Evolutionary conservation across 2,888 invertebrate species (phyloP), one percentile per base, ranked within the genome.

Genomic region (Heliconius erato): DNA sequence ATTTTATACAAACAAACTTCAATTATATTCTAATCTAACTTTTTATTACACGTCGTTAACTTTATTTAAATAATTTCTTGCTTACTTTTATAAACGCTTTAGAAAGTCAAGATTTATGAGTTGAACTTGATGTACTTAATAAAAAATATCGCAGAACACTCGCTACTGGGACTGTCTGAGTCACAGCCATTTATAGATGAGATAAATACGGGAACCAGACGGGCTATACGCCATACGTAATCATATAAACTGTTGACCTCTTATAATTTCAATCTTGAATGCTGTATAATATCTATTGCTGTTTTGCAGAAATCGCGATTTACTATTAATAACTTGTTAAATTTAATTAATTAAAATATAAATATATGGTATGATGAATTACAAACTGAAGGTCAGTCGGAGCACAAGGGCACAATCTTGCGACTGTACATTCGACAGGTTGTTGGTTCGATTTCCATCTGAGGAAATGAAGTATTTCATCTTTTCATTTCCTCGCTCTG

Each of bases 121-220:
- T 28, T 23, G 74, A 49, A 49, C 49, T 44, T 12, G 26, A 26
- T n/a, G 26, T 44, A 44, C 40, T 19, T 14, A 28, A 68, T 14
- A 69, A 69, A 23, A 69, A 69, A 7, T 35, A 54, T 28, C 23
- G 19, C 44, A 11, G 19, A 32, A 5, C 23, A 23, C 32, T 23
- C 14, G 54, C 26, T 74, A 23, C 28, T 32, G 23, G 49, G 28
- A 11, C 74, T 74, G 59, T 63, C 74, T 74, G 76, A 76, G 59
- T 74, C 74, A 74, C 11, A 54, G 54, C 19, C 32, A 6, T 74
- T 54, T 49, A 54, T 32, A 32, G 32, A 63, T 14, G 59, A 76
- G 59, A 63, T 76, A 63, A 76, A 63, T 76, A 32, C 63, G 59
- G 76, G 59, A 76, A 76, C 59, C 59, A 76, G 32, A 63, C 76